A percentile compares a stretch with the other conserved stretches of the same genome.
Evolutionary conservation across 2,888 invertebrate genomes (phyloP).

Genomic region (Tetanocera ferruginea): DNA sequence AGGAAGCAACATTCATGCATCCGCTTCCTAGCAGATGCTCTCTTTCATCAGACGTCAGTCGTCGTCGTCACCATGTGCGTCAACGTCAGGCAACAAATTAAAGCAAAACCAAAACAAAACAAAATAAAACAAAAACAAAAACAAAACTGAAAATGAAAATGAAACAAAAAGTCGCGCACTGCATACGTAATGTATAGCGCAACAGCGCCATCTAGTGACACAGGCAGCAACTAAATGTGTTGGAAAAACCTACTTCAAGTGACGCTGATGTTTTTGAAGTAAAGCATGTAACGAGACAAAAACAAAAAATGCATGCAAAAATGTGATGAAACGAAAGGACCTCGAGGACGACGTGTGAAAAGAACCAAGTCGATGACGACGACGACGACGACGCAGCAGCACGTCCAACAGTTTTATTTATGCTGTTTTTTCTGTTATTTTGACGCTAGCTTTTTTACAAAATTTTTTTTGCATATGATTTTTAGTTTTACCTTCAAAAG

Average conservation of each 20-base stretch:
- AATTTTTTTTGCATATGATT: not conserved
- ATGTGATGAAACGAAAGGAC: not conserved
- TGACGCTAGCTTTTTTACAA: not conserved
- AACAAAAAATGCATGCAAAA: not conserved
- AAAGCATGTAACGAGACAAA: not conserved
- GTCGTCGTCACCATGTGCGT: not conserved
- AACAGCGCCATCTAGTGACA: not conserved
- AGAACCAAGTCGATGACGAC: not conserved
- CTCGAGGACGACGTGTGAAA: not conserved
- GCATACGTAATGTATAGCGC: not conserved
- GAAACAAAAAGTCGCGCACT: not conserved
- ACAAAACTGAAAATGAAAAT: conserved; percentile 1
- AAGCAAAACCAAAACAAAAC: not conserved
- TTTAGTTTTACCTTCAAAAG: not conserved
- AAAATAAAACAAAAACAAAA: not conserved
- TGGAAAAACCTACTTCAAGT: conserved; percentile 9
- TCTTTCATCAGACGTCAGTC: not conserved
- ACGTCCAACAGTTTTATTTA: conserved; percentile 26
- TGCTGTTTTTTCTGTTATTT: not conserved
- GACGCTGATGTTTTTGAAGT: not conserved
- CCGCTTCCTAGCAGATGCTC: not conserved
- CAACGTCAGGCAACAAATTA: conserved; percentile 14
- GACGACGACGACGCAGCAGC: not conserved
- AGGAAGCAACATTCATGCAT: conserved; percentile 13
- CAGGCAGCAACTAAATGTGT: conserved; percentile 31